phyloP scores from a whole-genome alignment of 2,888 invertebrate genomes.

The Cordylochernes scorpioides region DNA sequence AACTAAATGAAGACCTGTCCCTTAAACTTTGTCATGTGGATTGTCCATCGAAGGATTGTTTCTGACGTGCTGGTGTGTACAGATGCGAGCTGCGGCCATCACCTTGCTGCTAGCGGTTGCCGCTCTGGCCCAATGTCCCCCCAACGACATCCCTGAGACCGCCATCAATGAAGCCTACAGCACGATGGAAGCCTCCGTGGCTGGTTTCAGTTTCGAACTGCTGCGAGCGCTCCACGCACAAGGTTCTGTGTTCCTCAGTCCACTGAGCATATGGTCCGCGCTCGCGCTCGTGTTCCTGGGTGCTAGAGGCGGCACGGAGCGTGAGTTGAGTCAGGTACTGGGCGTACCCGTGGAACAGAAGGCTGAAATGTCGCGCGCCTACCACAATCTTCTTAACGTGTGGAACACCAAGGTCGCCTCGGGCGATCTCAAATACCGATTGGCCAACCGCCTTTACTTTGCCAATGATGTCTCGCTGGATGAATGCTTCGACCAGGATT shows the following conservation, averaged over 20 bases:
- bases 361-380: slow-evolving; percentile 5
- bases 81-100: too few species aligned
- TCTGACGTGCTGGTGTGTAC: too few species aligned
- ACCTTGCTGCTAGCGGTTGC: too few species aligned
- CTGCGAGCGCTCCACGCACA: too few species aligned
- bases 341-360: slow-evolving; percentile 8
- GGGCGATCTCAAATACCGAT: slow-evolving; percentile 2
- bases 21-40: too few species aligned
- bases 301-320: slow-evolving; percentile 18
- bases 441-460: slow-evolving; percentile 45
- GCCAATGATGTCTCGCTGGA: slow-evolving; percentile 22
- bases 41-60: too few species aligned
- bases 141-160: too few species aligned
- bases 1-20: too few species aligned
- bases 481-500: slow-evolving; percentile 27
- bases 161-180: too few species aligned
- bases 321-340: slow-evolving; percentile 11
- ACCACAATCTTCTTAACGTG: slow-evolving; percentile 3
- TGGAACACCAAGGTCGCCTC: slow-evolving; percentile 2
- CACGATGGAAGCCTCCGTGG: too few species aligned
- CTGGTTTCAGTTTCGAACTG: too few species aligned
- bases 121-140: too few species aligned
- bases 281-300: slow-evolving; percentile 21
- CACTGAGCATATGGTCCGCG: slow-evolving; percentile 20
- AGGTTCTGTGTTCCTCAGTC: slow-evolving; percentile 22